Evolutionary conservation across 2,113 vertebrate species (phyloP).

Genomic region (Erpornis zantholeuca): DNA sequence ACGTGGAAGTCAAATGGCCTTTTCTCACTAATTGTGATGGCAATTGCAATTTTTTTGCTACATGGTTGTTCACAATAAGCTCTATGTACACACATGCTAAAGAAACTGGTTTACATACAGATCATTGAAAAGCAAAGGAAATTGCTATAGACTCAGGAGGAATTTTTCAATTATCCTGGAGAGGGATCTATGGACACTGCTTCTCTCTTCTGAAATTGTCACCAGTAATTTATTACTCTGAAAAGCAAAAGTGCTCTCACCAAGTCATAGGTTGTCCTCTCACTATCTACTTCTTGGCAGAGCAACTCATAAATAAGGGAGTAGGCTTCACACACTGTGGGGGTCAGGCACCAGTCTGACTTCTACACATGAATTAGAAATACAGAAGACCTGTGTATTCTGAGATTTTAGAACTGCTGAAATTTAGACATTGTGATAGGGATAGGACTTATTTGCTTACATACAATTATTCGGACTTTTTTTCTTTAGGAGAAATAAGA

Average conservation of each 20-base stretch:
- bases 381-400: not conserved
- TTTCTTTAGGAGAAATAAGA: not conserved
- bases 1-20: not conserved
- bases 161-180: not conserved
- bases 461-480: not conserved
- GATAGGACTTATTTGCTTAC: not conserved
- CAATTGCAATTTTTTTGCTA: not conserved
- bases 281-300: not conserved
- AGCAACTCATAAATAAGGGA: not conserved
- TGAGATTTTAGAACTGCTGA: not conserved
- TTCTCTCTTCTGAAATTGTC: not conserved
- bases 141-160: not conserved
- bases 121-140: not conserved
- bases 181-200: not conserved
- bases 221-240: not conserved
- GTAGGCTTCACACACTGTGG: not conserved
- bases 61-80: not conserved
- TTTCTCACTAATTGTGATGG: not conserved
- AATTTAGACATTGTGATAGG: not conserved
- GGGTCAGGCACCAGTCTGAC: not conserved
- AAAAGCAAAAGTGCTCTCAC: not conserved
- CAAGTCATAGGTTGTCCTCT: not conserved
- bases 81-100: not conserved
- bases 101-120: not conserved
- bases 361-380: not conserved